Percentiles rank a stretch among this genome's conserved stretches.
Evolutionary conservation across 2,888 invertebrate genomes (phyloP).

Genomic region (Mesorhabditis belari): DNA sequence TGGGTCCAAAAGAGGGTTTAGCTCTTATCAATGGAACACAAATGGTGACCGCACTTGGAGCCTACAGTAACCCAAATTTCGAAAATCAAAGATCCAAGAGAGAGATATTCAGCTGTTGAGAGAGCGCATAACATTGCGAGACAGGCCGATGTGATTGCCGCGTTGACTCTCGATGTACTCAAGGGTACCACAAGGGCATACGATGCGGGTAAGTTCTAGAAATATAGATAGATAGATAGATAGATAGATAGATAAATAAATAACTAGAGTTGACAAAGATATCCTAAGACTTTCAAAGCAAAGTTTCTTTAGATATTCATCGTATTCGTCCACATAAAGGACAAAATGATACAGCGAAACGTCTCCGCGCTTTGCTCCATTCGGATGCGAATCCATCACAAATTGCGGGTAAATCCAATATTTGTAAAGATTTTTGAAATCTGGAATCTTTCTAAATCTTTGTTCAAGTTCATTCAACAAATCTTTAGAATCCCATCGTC

Average conservation of each 20-base stretch:
- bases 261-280: not conserved
- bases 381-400: slow-evolving; percentile 64
- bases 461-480: not conserved
- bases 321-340: slow-evolving; percentile 64
- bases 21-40: slow-evolving; percentile 68
- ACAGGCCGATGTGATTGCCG: slow-evolving; percentile 66
- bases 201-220: slow-evolving; percentile 58
- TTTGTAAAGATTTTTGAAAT: not conserved
- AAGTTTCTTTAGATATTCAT: slow-evolving; percentile 60
- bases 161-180: slow-evolving; percentile 64
- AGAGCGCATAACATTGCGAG: slow-evolving; percentile 61
- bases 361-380: slow-evolving; percentile 63
- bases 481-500: slow-evolving; percentile 62
- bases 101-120: slow-evolving; percentile 59
- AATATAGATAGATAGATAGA: too few relatives aligned
- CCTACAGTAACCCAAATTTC: slow-evolving; percentile 57
- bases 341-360: slow-evolving; percentile 62
- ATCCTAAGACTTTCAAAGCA: not conserved
- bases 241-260: too few relatives aligned
- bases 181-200: slow-evolving; percentile 66
- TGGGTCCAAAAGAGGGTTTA: slow-evolving; percentile 65
- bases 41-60: slow-evolving; percentile 65
- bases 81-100: not conserved
- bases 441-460: not conserved
- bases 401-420: slow-evolving; percentile 61